Conservation (phyloP, 2,113 vertebrate genomes). For the Puntigrus tetrazona region DNA sequence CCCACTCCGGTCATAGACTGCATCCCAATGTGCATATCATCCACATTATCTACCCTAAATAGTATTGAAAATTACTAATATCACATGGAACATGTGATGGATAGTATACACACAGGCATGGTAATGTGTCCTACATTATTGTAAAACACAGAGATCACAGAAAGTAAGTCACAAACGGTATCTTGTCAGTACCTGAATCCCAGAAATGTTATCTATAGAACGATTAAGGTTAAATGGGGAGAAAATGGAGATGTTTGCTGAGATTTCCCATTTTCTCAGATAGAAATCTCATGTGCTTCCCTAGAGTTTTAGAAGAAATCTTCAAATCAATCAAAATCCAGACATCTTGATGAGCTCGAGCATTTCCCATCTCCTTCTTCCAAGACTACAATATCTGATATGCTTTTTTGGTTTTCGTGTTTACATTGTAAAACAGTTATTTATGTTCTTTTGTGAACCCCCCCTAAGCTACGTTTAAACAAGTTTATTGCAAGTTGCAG, state of each 20-base stretch:
- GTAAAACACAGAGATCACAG: neutral
- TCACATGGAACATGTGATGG: too few species aligned
- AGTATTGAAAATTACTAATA: too few species aligned
- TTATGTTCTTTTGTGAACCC: neutral
- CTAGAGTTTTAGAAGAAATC: neutral
- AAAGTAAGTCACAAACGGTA: neutral
- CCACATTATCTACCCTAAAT: too few species aligned
- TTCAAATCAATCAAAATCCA: neutral
- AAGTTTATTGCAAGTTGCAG: neutral
- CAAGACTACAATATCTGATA: neutral
- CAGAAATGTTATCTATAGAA: neutral
- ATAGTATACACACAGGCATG: too few species aligned
- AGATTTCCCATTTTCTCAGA: neutral
- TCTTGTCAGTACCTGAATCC: neutral
- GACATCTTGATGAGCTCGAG: neutral
- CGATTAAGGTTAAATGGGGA: neutral
- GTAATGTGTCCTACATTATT: too few species aligned
- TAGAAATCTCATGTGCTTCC: neutral
- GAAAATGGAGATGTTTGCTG: neutral
- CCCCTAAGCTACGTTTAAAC: neutral
- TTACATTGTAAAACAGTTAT: neutral
- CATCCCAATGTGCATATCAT: too few species aligned
- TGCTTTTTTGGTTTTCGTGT: neutral
- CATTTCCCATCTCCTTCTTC: neutral
- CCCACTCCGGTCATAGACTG: too few species aligned